Conservation (phyloP, 2,888 invertebrate species). For the Melinaea marsaeus region DNA sequence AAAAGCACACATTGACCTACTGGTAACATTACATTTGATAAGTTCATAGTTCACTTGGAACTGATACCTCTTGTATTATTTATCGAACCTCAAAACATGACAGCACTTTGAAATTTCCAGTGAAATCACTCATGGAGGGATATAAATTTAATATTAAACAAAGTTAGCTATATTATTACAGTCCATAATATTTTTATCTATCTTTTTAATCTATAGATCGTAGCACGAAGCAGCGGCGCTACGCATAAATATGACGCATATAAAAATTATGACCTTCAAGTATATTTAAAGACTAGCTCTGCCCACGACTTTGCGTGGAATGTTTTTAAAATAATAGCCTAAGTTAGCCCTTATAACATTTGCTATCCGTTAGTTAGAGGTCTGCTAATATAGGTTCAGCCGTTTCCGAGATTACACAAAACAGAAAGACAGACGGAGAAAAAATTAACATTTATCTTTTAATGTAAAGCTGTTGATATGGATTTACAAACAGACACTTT, state of each 20-base stretch:
- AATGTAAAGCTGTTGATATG: too few relatives aligned
- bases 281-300: not conserved
- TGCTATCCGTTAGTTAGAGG: too few relatives aligned
- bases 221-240: not conserved
- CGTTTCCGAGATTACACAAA: too few relatives aligned
- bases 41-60: not conserved
- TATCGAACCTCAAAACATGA: not conserved
- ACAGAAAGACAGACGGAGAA: too few relatives aligned
- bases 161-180: constrained; percentile 2
- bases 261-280: constrained; percentile 13
- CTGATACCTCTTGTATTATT: constrained; percentile 3
- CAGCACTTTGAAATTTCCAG: not conserved
- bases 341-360: too few relatives aligned
- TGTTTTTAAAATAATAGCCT: too few relatives aligned
- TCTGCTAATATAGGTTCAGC: too few relatives aligned
- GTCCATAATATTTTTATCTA: constrained; percentile 11
- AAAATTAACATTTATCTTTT: too few relatives aligned
- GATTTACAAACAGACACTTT: too few relatives aligned
- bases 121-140: not conserved
- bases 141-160: not conserved
- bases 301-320: too few relatives aligned
- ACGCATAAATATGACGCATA: constrained; percentile 16
- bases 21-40: not conserved
- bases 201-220: not conserved
- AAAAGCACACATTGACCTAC: not conserved